Base-by-base conservation (phyloP, 2,113 vertebrate species). In the Perca flavescens region DNA sequence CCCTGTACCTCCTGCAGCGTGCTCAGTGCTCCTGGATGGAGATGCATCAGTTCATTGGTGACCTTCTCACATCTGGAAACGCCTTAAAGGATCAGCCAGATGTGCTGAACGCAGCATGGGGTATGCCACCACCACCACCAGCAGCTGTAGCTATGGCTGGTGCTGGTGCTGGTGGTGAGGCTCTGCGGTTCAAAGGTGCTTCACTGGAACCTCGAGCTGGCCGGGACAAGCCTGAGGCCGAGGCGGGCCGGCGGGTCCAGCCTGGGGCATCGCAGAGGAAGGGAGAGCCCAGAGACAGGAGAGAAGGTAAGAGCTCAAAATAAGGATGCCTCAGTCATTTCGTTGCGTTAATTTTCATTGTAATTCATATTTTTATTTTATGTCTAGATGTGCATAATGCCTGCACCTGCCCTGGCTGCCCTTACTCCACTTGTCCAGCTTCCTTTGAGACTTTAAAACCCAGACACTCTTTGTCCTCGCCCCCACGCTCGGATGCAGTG, bases 11-110 rank as follows among this genome's bases (percentile, higher is more conserved):
- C 46, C 50, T 46, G 21, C 89, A 95, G 94, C 87, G 89, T 66
- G 92, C 70, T 62, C 90, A 90, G 13, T 91, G 92, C 91, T 94
- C 95, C 73, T 96, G 95, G 95, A 90, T 95, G 91, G 95, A 96
- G 57, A 94, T 95, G 95, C 92, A 95, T 73, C 94, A 95, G 85
- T 95, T 95, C 86, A 94, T 95, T 17, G 94, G 95, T 5, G 95
- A 95, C 75, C 93, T 96, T 1, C 84, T 95, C 75, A 83, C 93
- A 50, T 94, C 94, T 62, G 94, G 90, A 76, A 88, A 72, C 62
- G 13, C 74, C 62, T 86, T 87, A 22, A 95, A 92, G 82, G 84
- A 90, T 40, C 91, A 90, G 77, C 86, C 91, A 61, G 94, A 95
- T 71, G 82, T 91, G 28, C 64, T 91, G 0, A 92, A 86, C 58